A percentile compares a stretch with the other conserved stretches of the same genome.
Conservation (phyloP, 2,113 vertebrate species). For the Poeciliopsis occidentalis region DNA sequence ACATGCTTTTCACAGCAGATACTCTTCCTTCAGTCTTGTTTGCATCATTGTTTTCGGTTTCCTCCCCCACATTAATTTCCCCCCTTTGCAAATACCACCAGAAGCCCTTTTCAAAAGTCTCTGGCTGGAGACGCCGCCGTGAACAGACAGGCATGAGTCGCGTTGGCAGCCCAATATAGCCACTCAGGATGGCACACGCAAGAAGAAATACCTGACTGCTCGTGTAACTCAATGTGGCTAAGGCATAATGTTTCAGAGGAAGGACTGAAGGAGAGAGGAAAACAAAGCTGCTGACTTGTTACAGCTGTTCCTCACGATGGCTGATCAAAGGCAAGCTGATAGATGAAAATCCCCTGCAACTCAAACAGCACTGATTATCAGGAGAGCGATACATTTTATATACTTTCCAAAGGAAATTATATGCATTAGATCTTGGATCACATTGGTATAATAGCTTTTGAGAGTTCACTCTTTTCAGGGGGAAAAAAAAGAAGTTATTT, state of each 20-base stretch:
- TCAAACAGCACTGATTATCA: conserved; percentile 6
- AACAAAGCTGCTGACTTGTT: conserved; percentile 50
- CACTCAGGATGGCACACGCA: conserved; percentile 17
- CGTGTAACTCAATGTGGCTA: conserved; percentile 57
- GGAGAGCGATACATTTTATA: background rate
- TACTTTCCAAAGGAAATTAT: conserved; percentile 8
- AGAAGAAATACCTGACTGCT: conserved; percentile 56
- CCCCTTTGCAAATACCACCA: conserved; percentile 9
- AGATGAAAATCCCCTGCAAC: conserved; percentile 54
- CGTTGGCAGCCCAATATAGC: background rate
- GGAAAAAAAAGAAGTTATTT: background rate
- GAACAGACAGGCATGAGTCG: conserved; percentile 8
- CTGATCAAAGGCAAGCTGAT: conserved; percentile 44
- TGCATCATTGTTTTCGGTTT: conserved; percentile 1
- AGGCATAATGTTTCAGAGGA: conserved; percentile 25
- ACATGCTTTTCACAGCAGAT: background rate
- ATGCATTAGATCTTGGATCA: conserved; percentile 20
- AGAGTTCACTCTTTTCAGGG: background rate
- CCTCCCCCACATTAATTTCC: background rate
- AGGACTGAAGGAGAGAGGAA: conserved; percentile 4
- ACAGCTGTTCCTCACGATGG: conserved; percentile 55
- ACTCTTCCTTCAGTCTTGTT: background rate
- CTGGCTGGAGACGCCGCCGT: conserved; percentile 23
- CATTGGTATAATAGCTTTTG: conserved; percentile 8
- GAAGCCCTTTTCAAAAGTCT: conserved; percentile 5